Conservation (phyloP, 2,797 vertebrate species). For the Threskiornis aethiopicus region DNA sequence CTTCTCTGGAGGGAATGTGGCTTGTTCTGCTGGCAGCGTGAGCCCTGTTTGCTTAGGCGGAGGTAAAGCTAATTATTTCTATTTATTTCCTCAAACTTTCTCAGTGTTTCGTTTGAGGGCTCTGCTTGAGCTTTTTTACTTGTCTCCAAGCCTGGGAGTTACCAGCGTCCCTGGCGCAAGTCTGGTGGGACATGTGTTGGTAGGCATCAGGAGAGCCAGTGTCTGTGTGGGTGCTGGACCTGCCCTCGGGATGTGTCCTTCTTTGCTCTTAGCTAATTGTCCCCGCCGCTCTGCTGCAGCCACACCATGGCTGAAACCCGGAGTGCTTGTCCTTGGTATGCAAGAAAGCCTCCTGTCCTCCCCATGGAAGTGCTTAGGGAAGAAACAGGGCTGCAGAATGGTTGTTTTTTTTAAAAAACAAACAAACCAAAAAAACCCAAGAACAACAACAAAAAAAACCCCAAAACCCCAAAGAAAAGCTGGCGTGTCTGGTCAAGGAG, state of each 20-base stretch:
- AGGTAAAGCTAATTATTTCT: slow-evolving; percentile 50
- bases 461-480: not conserved
- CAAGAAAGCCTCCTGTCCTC: not conserved
- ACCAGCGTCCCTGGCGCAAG: not conserved
- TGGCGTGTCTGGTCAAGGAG: accelerated
- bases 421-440: too few relatives aligned
- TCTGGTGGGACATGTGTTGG: not conserved
- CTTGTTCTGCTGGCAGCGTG: slow-evolving; percentile 13
- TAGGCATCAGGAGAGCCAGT: not conserved
- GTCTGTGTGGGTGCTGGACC: not conserved
- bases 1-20: slow-evolving; percentile 11
- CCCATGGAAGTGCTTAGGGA: not conserved
- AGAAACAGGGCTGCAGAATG: not conserved
- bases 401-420: too few relatives aligned
- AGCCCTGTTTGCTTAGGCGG: slow-evolving; percentile 31
- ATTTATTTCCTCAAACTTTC: slow-evolving; percentile 41
- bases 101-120: not conserved
- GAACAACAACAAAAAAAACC: too few relatives aligned
- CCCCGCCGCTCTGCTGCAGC: not conserved
- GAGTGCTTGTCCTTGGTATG: not conserved
- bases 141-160: not conserved
- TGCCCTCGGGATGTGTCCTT: not conserved
- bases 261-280: not conserved
- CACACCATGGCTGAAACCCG: not conserved
- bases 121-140: not conserved